phyloP scores from a whole-genome alignment of 2,113 vertebrate species.

The Genyomyrus donnyi region DNA sequence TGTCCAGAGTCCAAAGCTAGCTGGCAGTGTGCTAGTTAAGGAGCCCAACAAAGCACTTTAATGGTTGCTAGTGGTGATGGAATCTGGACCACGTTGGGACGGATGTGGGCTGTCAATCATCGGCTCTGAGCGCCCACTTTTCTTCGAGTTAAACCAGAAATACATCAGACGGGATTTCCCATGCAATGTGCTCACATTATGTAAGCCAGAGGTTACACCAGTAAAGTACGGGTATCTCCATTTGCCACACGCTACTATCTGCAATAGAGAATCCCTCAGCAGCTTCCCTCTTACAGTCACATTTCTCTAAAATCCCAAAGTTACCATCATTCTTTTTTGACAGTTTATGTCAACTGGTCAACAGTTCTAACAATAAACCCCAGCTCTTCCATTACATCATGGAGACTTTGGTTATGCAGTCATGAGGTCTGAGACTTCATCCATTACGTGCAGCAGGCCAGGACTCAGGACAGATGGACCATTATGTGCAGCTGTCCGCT shows the following conservation, averaged over 20 bases:
- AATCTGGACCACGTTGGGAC: not conserved
- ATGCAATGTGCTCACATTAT: not conserved
- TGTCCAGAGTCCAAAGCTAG: not conserved
- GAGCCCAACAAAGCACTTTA: not conserved
- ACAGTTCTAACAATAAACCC: not conserved
- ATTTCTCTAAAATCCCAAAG: not conserved
- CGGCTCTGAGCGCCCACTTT: not conserved
- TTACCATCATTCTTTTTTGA: not conserved
- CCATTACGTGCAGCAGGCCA: not conserved
- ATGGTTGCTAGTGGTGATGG: not conserved
- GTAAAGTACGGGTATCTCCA: not conserved
- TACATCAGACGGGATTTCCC: not conserved
- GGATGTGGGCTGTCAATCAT: not conserved
- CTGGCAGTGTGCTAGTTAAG: not conserved
- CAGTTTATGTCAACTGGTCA: not conserved
- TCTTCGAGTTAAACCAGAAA: not conserved
- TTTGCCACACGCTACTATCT: not conserved
- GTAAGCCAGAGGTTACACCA: not conserved
- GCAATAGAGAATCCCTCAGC: not conserved
- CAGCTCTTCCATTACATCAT: not conserved
- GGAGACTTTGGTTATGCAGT: not conserved
- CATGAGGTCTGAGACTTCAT: not conserved
- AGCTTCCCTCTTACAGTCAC: not conserved
- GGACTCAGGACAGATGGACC: not conserved
- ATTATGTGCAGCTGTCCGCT: not conserved